Evolutionary conservation across 2,797 vertebrate genomes (phyloP), one percentile per base, ranked within the genome.

Genomic region (Fringilla coelebs): DNA sequence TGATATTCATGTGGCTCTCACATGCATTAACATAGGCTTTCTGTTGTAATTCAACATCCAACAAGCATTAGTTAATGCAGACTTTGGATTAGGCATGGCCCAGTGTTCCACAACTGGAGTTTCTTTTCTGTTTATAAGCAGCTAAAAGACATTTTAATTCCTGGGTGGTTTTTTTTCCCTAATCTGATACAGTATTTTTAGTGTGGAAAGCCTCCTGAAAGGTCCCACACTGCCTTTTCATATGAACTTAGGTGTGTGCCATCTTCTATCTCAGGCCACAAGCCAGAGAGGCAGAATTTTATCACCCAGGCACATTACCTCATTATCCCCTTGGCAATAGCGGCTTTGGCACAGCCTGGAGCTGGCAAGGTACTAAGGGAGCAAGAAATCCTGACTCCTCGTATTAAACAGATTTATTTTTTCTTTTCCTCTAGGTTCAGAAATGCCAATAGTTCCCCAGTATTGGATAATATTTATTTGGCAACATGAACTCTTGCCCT

Each of bases 1-100:
- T 98, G 98, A 97, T 98, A 98, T 98, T 97, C 98, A 97, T 97
- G 96, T 96, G 94, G 96, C 95, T 98, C 91, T 97, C 97, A 97
- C 96, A 95, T 96, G 96, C 97, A 97, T 97, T 96, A 96, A 97
- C 97, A 97, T 91, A 89, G 97, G 93, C 94, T 98, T 98, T 97
- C 97, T 95, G 96, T 94, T 97, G 96, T 97, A 98, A 97, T 95
- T 98, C 96, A 98, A 96, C 95, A 97, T 90, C 96, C 97, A 97
- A 97, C 94, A 96, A 97, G 97, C 96, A 97, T 97, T 96, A 96
- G 95, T 97, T 97, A 97, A 97, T 55, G 92, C 79, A 78, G 95
- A 93, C 89, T 97, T 96, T 93, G 96, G 96, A 94, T 97, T 96
- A 97, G 85, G 80, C 93, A 96, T 87, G 84, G 93, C 36, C 89